These are phyloP conservation scores for Cryptoblepharus egeriae DNA, from an alignment of 2,797 vertebrate genomes.

Conservation along the genomic window DNA sequence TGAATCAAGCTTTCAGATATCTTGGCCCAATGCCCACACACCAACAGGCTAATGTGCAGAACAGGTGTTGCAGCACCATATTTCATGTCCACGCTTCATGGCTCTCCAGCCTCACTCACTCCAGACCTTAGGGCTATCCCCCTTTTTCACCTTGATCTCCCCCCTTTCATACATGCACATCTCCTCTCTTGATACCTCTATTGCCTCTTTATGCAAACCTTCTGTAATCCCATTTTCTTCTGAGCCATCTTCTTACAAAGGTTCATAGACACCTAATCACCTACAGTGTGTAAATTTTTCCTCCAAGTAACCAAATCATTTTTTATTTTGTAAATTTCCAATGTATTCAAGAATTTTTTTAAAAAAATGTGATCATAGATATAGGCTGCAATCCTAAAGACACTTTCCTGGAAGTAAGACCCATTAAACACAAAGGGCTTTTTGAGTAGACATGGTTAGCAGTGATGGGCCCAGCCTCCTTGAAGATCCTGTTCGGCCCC, in stretches of 20 bases:
- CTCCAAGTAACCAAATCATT: neutral
- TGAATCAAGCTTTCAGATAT: neutral
- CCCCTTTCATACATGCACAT: neutral
- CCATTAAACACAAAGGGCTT: too few species aligned
- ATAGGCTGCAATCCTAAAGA: too few species aligned
- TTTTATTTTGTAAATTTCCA: neutral
- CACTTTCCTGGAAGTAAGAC: too few species aligned
- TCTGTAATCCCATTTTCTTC: neutral
- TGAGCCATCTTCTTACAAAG: neutral
- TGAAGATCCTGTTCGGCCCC: too few species aligned
- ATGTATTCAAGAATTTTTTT: neutral
- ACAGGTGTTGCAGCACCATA: conserved; percentile 24
- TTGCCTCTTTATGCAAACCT: neutral
- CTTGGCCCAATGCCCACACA: conserved; percentile 24
- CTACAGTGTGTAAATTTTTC: neutral
- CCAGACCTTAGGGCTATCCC: fast-evolving
- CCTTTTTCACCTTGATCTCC: neutral
- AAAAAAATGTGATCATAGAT: too few species aligned
- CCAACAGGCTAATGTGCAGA: conserved; percentile 36
- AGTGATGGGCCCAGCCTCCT: too few species aligned
- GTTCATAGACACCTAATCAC: neutral
- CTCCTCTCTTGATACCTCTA: neutral
- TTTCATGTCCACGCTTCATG: neutral
- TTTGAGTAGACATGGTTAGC: too few species aligned
- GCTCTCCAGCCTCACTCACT: neutral